A percentile compares a stretch with the other conserved stretches of the same genome.
These are phyloP conservation scores for Kryphioiulus occultus DNA, from an alignment of 2,888 invertebrate genomes.

Conservation along the genomic window DNA sequence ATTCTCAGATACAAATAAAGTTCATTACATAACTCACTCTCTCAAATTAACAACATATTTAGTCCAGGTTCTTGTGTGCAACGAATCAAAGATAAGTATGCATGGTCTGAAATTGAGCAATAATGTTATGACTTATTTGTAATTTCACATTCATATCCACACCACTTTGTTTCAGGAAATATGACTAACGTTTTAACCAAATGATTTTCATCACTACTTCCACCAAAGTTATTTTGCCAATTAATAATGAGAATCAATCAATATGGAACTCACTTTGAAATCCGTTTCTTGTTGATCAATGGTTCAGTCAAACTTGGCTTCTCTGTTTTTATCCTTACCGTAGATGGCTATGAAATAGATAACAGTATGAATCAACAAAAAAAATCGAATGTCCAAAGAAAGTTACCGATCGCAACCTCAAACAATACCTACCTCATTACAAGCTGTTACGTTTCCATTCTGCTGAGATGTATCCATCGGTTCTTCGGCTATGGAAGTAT, in stretches of 20 bases:
- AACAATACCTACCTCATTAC: background rate
- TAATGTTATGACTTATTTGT: background rate
- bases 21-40: conserved; percentile 72
- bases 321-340: background rate
- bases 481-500: background rate
- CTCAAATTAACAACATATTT: conserved; percentile 87
- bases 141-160: background rate
- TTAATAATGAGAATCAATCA: background rate
- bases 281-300: background rate
- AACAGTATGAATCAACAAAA: background rate
- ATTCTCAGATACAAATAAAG: background rate
- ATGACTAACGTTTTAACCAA: background rate
- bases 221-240: conserved; percentile 50
- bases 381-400: background rate
- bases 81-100: conserved; percentile 94
- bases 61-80: conserved; percentile 79
- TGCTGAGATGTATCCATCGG: background rate
- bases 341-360: background rate
- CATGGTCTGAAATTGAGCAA: conserved; percentile 73
- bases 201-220: background rate
- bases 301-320: background rate
- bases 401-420: background rate
- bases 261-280: conserved; percentile 3
- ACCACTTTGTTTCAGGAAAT: no score
- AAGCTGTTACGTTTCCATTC: background rate